Conservation (phyloP, 2,888 invertebrate species). For the Drosophila silvestris region DNA sequence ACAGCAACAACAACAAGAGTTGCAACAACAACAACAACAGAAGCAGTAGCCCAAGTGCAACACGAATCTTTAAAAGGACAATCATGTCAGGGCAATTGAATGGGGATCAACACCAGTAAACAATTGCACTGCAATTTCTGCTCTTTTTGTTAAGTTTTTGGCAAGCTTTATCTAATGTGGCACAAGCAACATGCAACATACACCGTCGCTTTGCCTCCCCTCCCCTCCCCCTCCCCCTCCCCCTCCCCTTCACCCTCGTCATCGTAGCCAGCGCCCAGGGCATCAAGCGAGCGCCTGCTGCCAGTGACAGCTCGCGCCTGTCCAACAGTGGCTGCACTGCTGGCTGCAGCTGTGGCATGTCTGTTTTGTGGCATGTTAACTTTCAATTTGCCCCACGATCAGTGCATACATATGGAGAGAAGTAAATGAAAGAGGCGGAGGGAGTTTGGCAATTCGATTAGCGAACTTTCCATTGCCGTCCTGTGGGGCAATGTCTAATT, state of each 20-base stretch:
- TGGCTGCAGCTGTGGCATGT: conserved; percentile 17
- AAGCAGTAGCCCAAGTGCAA: conserved; percentile 48
- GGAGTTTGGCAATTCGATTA: conserved; percentile 13
- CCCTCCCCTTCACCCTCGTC: neutral
- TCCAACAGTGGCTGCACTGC: conserved; percentile 32
- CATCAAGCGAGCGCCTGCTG: conserved; percentile 7
- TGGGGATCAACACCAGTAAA: conserved; percentile 33
- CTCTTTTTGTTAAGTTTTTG: conserved; percentile 16
- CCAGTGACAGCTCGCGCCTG: conserved; percentile 64
- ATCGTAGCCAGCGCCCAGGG: conserved; percentile 19
- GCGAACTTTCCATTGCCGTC: conserved; percentile 53
- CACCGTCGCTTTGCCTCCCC: neutral
- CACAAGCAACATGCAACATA: conserved; percentile 28
- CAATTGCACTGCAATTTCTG: conserved; percentile 42
- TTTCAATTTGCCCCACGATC: conserved; percentile 69
- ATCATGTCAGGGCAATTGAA: conserved; percentile 71
- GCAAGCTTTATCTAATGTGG: conserved; percentile 60
- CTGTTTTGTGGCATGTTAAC: conserved; percentile 66
- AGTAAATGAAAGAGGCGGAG: neutral
- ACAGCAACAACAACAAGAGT: conserved; percentile 49
- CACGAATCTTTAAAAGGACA: conserved; percentile 72
- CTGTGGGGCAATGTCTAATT: conserved; percentile 64
- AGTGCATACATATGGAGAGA: conserved; percentile 14
- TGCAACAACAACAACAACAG: conserved; percentile 28
- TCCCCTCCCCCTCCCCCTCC: neutral